These are phyloP conservation scores for Agapetus fuscipes DNA, from an alignment of 2,888 invertebrate species.

Conservation along the genomic window DNA sequence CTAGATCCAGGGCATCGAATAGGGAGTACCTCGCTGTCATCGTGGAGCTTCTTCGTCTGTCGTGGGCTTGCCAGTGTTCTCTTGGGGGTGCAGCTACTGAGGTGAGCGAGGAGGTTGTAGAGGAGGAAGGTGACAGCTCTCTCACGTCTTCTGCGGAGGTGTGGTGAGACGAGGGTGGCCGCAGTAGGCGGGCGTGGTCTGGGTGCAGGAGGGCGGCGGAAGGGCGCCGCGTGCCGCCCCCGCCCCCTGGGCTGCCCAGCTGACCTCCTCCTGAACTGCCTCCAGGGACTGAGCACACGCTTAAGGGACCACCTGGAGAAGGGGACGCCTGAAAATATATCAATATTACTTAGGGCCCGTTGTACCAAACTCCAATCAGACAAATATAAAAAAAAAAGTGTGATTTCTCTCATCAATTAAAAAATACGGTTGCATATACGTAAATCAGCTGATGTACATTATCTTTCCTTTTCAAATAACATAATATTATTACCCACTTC, in stretches of 20 bases:
- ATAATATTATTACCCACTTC: no score
- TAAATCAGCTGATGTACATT: no score
- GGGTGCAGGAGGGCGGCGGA: slow-evolving; percentile 56
- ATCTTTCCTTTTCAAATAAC: no score
- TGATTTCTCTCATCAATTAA: no score
- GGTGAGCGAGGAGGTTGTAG: slow-evolving; percentile 50
- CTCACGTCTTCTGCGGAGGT: slow-evolving; percentile 28
- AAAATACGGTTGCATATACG: no score
- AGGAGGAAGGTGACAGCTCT: slow-evolving; percentile 37
- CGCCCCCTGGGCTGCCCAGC: slow-evolving; percentile 31
- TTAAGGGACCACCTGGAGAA: slow-evolving; percentile 27
- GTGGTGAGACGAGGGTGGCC: slow-evolving; percentile 28
- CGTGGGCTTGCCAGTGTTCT: slow-evolving; percentile 29
- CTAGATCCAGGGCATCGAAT: slow-evolving; percentile 61
- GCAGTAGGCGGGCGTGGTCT: slow-evolving; percentile 56
- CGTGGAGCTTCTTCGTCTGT: slow-evolving; percentile 47
- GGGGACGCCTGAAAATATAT: slow-evolving; percentile 34
- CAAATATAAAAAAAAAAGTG: no score
- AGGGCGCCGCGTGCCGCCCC: slow-evolving; percentile 37
- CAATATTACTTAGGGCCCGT: no score
- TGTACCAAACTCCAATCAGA: no score
- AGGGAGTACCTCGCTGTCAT: slow-evolving; percentile 57
- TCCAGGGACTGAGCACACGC: slow-evolving; percentile 1
- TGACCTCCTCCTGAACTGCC: slow-evolving; percentile 20
- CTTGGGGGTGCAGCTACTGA: slow-evolving; percentile 35